Base-by-base conservation (phyloP, 2,888 invertebrate species). In the Heliconius ethilla region DNA sequence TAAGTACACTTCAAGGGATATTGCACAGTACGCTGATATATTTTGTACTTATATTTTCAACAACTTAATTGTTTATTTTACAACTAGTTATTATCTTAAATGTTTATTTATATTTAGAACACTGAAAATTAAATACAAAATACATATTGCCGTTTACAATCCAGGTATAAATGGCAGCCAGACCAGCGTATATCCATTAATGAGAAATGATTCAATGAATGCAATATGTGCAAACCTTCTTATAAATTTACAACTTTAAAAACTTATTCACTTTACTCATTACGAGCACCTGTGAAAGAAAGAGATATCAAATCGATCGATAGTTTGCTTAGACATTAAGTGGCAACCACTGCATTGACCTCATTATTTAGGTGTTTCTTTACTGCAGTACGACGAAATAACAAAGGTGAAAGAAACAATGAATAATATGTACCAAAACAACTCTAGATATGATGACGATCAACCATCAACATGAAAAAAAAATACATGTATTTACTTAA, bases 271-370 rank as follows among this genome's bases (percentile, higher is more conserved):
- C 70, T 80, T 77, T 59, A 74, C 63, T 63, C 77, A 81, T 82
- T 75, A 79, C 79, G 67, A 76, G 77, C 88, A 90, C 89, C 86
- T 89, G 87, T 87, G 92, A 84, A 87, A 90, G 93, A 94, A 90
- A 92, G 94, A 92, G 94, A 94, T 90, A 89, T 88, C 89, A 87
- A 87, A 91, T 85, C 88, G 92, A 93, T 94, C 94, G 89, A 93
- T 94, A 93, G 89, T 91, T 92, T 92, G 89, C 89, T 89, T 89
- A 92, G 91, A 91, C 90, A 91, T 91, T 92, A 91, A 93, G 92
- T 89, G 89, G 91, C 90, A 92, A 92, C 88, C 87, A 89, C 92
- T 93, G 94, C 94, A 94, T 91, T 93, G 94, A 89, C 93, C 93
- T 93, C 91, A 90, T 91, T 93, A 91, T 90, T 91, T 89, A 92